phyloP scores from a whole-genome alignment of 2,888 invertebrate genomes.

The Hermaeophaga mercurialis region DNA sequence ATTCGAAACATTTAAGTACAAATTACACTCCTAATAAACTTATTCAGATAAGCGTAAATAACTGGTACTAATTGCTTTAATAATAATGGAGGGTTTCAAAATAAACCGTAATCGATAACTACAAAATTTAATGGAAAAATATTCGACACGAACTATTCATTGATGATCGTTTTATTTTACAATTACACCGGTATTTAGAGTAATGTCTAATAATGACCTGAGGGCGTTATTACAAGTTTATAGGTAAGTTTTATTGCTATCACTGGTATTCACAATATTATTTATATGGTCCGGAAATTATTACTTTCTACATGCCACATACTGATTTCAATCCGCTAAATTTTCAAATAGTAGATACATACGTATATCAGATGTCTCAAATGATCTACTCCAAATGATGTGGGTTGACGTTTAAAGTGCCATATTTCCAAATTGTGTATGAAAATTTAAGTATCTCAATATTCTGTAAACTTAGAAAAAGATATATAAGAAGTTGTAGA shows the following conservation, averaged over 20 bases:
- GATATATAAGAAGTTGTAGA: too few species aligned
- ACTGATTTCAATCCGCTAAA: too few species aligned
- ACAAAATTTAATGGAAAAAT: slow-evolving; percentile 7
- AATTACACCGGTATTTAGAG: slow-evolving; percentile 16
- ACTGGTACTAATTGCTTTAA: not conserved
- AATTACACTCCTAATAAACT: not conserved
- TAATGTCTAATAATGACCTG: slow-evolving; percentile 5
- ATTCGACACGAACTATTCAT: slow-evolving; percentile 6
- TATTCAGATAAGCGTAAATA: slow-evolving; percentile 6
- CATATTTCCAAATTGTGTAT: too few species aligned
- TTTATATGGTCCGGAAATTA: not conserved
- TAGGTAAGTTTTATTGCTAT: slow-evolving; percentile 11
- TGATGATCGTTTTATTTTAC: slow-evolving; percentile 1
- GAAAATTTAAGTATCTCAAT: too few species aligned
- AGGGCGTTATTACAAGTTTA: slow-evolving; percentile 11
- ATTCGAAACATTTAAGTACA: not conserved
- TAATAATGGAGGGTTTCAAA: not conserved
- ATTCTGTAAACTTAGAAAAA: too few species aligned
- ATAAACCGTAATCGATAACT: slow-evolving; percentile 6
- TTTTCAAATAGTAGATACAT: too few species aligned
- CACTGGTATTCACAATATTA: not conserved
- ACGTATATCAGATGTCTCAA: too few species aligned
- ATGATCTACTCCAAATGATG: too few species aligned
- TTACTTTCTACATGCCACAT: slow-evolving; percentile 3
- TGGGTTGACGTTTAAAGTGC: too few species aligned